Base-by-base conservation (phyloP, 2,113 vertebrate species). In the Chaetops frenatus region DNA sequence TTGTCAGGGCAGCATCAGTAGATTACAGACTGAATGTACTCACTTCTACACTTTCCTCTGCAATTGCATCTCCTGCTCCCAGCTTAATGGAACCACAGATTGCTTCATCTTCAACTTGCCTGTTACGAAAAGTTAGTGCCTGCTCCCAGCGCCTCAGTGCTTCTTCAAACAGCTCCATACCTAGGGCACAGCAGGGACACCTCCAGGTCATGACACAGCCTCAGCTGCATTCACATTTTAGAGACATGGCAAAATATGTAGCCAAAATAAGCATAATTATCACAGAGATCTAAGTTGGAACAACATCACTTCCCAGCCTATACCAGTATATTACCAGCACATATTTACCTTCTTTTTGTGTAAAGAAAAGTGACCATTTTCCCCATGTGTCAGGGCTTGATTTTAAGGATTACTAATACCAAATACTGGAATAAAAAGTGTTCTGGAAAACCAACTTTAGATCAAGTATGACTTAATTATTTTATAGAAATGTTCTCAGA, bases 121-220 rank as follows among this genome's bases (percentile, higher is more conserved):
- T 98, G 95, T 97, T 98, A 54, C 99, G 98, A 89, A 99, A 99
- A 3, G 98, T 98, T 11, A 99, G 84, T 1, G 99, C 99, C 83
- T 99, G 98, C 66, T 99, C 99, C 99, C 99, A 99, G 23, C 99
- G 98, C 36, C 98, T 97, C 57, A 99, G 93, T 0, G 99, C 99
- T 91, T 99, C 99, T 92, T 99, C 99, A 24, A 99, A 99, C 86
- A 99, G 96, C 94, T 99, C 99, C 99, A 99, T 99, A 36, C 99
- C 99, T 99, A 93, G 27, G 44, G 64, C 23, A 88, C 23, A 82
- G 40, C 33, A 86, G 78, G 10, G 71, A 66, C 38, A 88, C 22
- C 35, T 29, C 25, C 47, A 38, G 35, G 15, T 45, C 20, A 31
- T 15, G 19, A 47, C 54, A 31, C 42, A 77, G 50, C 33, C 58